phyloP scores from a whole-genome alignment of 2,113 vertebrate genomes.

The Sigmodon hispidus region DNA sequence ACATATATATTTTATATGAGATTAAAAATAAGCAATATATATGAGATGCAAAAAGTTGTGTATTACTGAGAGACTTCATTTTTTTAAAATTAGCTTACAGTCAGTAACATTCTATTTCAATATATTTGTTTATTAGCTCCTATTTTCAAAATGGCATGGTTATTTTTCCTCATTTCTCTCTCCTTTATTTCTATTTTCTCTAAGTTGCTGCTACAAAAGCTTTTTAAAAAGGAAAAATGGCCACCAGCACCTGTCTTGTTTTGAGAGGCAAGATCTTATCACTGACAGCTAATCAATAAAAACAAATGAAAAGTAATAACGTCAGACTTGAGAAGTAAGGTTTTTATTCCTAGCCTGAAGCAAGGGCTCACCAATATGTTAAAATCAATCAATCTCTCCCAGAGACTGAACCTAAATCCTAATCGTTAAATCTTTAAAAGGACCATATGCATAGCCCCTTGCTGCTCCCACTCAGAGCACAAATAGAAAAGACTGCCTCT shows the following conservation, averaged over 20 bases:
- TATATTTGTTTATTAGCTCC: background rate
- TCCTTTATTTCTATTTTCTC: constrained; percentile 68
- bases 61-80: background rate
- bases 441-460: constrained; percentile 49
- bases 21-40: background rate
- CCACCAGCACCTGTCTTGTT: constrained; percentile 77
- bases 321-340: constrained; percentile 80
- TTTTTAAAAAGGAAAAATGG: constrained; percentile 72
- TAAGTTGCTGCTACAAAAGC: constrained; percentile 62
- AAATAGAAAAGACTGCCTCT: background rate
- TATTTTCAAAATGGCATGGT: constrained; percentile 6
- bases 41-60: background rate
- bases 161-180: constrained; percentile 57
- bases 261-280: constrained; percentile 79
- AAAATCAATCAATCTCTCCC: constrained; percentile 80
- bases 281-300: constrained; percentile 86
- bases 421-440: constrained; percentile 70
- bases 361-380: constrained; percentile 71
- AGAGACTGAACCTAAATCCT: constrained; percentile 65
- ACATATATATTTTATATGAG: background rate
- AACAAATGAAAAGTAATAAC: constrained; percentile 86
- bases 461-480: background rate
- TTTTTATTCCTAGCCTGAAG: constrained; percentile 80
- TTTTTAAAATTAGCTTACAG: constrained; percentile 19
- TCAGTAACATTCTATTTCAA: constrained; percentile 48